Evolutionary conservation across 2,113 vertebrate species (phyloP).

Genomic region (Colossoma macropomum): DNA sequence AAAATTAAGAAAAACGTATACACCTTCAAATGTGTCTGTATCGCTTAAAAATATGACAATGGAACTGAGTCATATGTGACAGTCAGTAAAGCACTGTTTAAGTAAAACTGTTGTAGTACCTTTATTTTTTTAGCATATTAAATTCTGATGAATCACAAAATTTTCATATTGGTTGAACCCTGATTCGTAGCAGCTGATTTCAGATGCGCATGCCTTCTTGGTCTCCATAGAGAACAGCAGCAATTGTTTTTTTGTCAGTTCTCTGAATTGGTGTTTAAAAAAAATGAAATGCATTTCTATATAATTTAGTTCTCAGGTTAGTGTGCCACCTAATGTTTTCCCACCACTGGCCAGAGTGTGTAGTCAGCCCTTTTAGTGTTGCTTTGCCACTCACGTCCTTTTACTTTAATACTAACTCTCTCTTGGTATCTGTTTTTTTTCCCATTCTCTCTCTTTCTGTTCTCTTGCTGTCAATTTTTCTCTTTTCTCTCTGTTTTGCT

Average conservation of each 20-base stretch:
- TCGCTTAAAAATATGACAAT: too few relatives aligned
- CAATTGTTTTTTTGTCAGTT: not conserved
- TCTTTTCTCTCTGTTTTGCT: conserved; percentile 10
- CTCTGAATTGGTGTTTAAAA: not conserved
- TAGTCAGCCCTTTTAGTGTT: not conserved
- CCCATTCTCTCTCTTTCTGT: conserved; percentile 1
- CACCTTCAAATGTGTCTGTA: too few relatives aligned
- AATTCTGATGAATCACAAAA: too few relatives aligned
- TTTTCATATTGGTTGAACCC: too few relatives aligned
- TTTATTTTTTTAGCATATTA: too few relatives aligned
- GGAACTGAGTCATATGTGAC: too few relatives aligned
- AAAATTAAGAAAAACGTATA: too few relatives aligned
- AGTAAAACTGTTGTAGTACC: too few relatives aligned
- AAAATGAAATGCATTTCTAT: not conserved
- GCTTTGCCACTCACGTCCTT: not conserved
- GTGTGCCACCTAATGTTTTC: not conserved
- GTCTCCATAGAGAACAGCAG: not conserved
- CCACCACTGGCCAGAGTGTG: not conserved
- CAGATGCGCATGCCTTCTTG: too few relatives aligned
- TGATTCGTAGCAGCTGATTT: too few relatives aligned
- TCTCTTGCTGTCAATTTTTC: conserved; percentile 19
- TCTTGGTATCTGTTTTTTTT: not conserved
- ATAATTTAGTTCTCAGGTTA: not conserved
- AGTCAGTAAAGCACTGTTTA: too few relatives aligned
- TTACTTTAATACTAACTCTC: not conserved